A percentile compares a stretch with the other conserved stretches of the same genome.
phyloP scores from a whole-genome alignment of 2,113 vertebrate species.

The Chinchilla lanigera region DNA sequence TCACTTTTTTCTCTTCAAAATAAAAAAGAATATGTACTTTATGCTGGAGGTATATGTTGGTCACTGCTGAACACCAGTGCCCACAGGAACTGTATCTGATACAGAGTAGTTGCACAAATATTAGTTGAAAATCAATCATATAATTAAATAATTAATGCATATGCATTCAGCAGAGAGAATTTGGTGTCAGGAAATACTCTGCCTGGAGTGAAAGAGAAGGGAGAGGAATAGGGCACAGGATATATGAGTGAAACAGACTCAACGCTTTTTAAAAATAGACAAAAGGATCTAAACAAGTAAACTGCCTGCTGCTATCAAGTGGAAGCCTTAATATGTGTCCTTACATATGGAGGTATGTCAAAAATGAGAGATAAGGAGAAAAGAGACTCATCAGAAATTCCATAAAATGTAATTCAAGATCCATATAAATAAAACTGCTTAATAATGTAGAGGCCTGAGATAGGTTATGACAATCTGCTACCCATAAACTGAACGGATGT shows the following conservation, averaged over 20 bases:
- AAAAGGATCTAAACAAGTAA: neutral
- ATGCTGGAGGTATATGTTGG: neutral
- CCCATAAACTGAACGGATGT: neutral
- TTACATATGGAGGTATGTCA: neutral
- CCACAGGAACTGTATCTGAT: neutral
- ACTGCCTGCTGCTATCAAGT: neutral
- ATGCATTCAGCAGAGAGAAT: neutral
- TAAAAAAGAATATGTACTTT: neutral
- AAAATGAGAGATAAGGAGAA: neutral
- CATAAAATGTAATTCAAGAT: neutral
- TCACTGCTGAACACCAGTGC: neutral
- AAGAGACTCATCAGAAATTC: neutral
- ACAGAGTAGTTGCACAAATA: neutral
- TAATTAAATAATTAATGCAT: neutral
- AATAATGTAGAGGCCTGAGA: neutral
- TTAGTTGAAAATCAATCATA: neutral
- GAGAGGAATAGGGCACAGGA: neutral
- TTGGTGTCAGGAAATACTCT: neutral
- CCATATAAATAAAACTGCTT: neutral
- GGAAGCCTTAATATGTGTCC: neutral
- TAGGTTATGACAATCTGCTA: no score
- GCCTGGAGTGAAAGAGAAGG: neutral
- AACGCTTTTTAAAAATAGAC: constrained; percentile 15
- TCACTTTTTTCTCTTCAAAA: neutral
- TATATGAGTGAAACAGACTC: neutral